Base-by-base conservation (phyloP, 2,797 vertebrate species). In the Eremophila alpestris region DNA sequence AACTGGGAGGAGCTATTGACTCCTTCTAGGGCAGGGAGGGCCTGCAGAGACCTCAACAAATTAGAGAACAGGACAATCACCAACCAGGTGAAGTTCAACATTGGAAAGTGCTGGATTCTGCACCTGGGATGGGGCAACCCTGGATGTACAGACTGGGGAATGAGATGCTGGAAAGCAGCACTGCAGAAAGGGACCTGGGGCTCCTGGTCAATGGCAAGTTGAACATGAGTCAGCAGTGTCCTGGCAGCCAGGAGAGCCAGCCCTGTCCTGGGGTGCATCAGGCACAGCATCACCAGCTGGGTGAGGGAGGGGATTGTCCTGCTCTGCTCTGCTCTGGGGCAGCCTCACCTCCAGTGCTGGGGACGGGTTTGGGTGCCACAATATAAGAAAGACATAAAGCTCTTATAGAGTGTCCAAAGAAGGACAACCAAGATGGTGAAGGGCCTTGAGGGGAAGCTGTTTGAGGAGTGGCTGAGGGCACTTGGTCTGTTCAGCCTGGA, bases 341-440 rank as follows among this genome's bases (percentile, higher is more conserved):
- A 3, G 55, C 38, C 65, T 81, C 78, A 36, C 26, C 36, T 59
- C 0, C 0, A 51, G 24, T 26, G 3, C 32, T 69, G 26, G 16
- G 32, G 17, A 2, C 20, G 9, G 21, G 0, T 26, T 13, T 81
- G 55, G 9, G 17, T 3, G 5, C 11, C 17, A 17, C 21, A 52
- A 3, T 36, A 4, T 6, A 52, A 32, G 54, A 58, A 68, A n/a
- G 38, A 17, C 11, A 19, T 2, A 10, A 30, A 59, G 4, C 10
- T 10, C 7, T 60, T 1, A 7, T 21, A 51, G 26, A 14, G 11
- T 1, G 0, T 17, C 17, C 55, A 69, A 24, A 51, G 3, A 8
- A 51, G 16, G 2, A 7, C 13, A 3, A 12, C 1, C 0, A 13
- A 2, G 45, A 34, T 4, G 13, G 13, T 43, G 26, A 69, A 69